A percentile compares a stretch with the other conserved stretches of the same genome.
These are phyloP conservation scores for Acanthurus leucopareius DNA, from an alignment of 2,797 vertebrate genomes.

Conservation along the genomic window DNA sequence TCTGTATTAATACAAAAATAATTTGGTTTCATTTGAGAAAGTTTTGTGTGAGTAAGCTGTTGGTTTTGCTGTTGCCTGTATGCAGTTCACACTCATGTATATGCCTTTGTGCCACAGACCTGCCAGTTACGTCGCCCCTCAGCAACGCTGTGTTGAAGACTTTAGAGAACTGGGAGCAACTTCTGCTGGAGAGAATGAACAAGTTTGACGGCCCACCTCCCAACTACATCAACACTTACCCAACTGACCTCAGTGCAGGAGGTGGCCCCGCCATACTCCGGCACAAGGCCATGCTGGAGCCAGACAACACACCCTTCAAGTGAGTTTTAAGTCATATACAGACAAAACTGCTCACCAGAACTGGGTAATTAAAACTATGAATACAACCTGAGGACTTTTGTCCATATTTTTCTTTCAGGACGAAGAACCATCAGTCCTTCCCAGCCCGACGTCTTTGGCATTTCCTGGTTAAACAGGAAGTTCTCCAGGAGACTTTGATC, in stretches of 20 bases:
- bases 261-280: slow-evolving; percentile 93
- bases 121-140: slow-evolving; percentile 95
- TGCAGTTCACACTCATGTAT: not conserved
- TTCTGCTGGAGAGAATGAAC: slow-evolving; percentile 94
- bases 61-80: not conserved
- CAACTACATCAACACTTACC: slow-evolving; percentile 96
- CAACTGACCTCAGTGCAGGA: slow-evolving; percentile 89
- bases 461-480: slow-evolving; percentile 97
- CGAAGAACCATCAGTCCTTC: slow-evolving; percentile 93
- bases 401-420: slow-evolving; percentile 79
- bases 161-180: slow-evolving; percentile 97
- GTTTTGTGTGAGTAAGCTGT: no score
- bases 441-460: slow-evolving; percentile 97
- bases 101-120: slow-evolving; percentile 84
- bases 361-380: not conserved
- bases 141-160: slow-evolving; percentile 95
- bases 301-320: slow-evolving; percentile 99
- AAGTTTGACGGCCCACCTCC: slow-evolving; percentile 96
- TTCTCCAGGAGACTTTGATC: slow-evolving; percentile 95
- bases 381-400: no score
- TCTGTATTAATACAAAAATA: not conserved
- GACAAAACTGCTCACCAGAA: not conserved
- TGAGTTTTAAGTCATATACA: slow-evolving; percentile 71
- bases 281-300: slow-evolving; percentile 98
- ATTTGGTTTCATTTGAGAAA: no score